Evolutionary conservation across 2,888 invertebrate genomes (phyloP), one percentile per base, ranked within the genome.

Genomic region (Volucella bombylans): DNA sequence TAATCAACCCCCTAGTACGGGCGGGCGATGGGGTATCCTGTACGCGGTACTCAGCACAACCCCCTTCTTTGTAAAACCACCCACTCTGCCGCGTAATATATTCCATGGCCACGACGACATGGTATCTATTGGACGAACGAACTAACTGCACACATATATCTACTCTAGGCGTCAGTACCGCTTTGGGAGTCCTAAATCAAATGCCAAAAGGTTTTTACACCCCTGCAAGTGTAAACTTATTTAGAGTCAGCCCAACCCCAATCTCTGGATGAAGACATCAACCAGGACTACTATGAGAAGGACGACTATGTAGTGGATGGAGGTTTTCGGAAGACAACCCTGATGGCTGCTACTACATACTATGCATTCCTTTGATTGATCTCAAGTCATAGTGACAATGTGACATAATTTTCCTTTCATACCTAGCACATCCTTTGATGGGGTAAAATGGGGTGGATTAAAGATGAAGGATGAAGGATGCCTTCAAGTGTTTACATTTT

Each of bases 401-500:
- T 83, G 73, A 67, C 67, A 73, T 73, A 79, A 79, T 79, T 79
- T 72, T 61, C 52, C 55, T 54, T 59, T 14, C 67, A 67, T 54
- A 41, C 49, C 39, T 43, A 1, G n/a, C 18, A 31, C 31, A 31
- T 0, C 31, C 31, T 31, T 31, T 31, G 31, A 6, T 31, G 31
- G 31, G 31, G 31, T 31, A 6, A 6, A 31, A 31, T 31, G 31
- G 31, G 31, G 6, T 31, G 23, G 14, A 12, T 41, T 8, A 43
- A 9, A 14, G n/a, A 10, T 11, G 15, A 9, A 18, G 31, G 31
- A 0, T n/a, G 23, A 8, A 43, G 49, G 52, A 57, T 38, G 31
- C 11, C 49, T 72, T 71, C n/a, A 71, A 78, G 78, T 78, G 77
- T 82, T 82, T 78, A 79, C 73, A 82, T 82, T 83, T 79, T 83